A percentile compares a stretch with the other conserved stretches of the same genome.
Conservation (phyloP, 2,888 invertebrate genomes). For the Myathropa florea region DNA sequence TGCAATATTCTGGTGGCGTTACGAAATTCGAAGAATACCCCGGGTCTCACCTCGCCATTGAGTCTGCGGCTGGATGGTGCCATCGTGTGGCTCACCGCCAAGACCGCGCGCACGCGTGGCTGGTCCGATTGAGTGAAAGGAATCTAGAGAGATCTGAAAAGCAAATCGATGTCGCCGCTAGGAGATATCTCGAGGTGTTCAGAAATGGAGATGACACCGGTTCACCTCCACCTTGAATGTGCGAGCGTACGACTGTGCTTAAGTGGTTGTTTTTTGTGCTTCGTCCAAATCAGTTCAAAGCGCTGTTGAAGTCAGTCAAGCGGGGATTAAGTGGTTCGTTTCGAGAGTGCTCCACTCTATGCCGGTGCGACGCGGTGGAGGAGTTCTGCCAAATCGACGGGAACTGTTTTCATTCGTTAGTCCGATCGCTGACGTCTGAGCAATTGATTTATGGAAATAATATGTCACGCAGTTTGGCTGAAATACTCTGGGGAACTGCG, state of each 20-base stretch:
- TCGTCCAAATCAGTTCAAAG: not conserved
- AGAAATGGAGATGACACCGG: slow-evolving; percentile 52
- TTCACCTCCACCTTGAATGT: slow-evolving; percentile 60
- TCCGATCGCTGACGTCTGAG: not conserved
- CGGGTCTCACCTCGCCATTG: too few relatives aligned
- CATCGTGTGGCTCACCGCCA: not conserved
- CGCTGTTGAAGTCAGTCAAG: not conserved
- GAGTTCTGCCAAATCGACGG: not conserved
- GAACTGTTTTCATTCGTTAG: not conserved
- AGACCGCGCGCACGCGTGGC: slow-evolving; percentile 7
- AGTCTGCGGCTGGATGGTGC: not conserved
- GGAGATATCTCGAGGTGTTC: not conserved
- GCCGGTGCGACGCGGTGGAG: not conserved
- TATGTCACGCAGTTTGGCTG: not conserved
- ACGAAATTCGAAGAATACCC: slow-evolving; percentile 11
- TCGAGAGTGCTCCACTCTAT: not conserved
- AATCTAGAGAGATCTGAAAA: slow-evolving; percentile 4
- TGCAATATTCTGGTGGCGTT: slow-evolving; percentile 13
- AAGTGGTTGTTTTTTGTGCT: not conserved
- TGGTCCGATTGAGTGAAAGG: slow-evolving; percentile 26
- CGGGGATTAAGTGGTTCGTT: not conserved
- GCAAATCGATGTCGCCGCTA: not conserved
- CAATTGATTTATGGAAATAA: not conserved
- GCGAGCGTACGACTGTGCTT: not conserved
- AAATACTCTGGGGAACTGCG: too few relatives aligned